Conservation (phyloP, 2,888 invertebrate genomes). For the Pseudolycoriella hygida region DNA sequence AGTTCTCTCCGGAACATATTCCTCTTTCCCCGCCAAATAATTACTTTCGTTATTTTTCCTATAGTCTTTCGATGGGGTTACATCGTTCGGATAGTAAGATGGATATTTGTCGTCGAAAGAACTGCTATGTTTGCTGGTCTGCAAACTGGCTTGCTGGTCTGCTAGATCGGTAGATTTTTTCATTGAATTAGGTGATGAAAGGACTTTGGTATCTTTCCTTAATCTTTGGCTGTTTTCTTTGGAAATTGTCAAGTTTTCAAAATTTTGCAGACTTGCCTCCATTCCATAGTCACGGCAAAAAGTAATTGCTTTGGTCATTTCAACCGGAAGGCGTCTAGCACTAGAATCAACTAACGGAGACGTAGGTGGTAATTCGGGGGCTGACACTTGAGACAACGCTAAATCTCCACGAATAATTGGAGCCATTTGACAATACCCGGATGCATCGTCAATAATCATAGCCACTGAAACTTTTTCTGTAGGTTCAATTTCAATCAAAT, state of each 20-base stretch:
- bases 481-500: conserved; percentile 15
- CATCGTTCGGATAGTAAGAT: conserved; percentile 28
- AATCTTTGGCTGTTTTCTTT: too few relatives aligned
- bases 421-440: conserved; percentile 27
- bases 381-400: not conserved
- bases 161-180: too few relatives aligned
- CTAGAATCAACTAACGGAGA: not conserved
- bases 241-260: too few relatives aligned
- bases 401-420: conserved; percentile 15
- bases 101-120: conserved; percentile 26
- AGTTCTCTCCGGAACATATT: not conserved
- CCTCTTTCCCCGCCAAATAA: not conserved
- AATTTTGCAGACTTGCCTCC: not conserved
- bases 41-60: not conserved
- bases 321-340: too few relatives aligned
- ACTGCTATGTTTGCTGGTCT: too few relatives aligned
- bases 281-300: not conserved
- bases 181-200: too few relatives aligned
- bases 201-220: too few relatives aligned
- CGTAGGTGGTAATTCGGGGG: not conserved
- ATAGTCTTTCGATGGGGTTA: conserved; percentile 16
- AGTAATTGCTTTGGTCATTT: not conserved
- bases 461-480: not conserved
- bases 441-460: conserved; percentile 19
- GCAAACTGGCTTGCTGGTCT: too few relatives aligned